Conservation (phyloP, 2,888 invertebrate genomes). For the Limnephilus auricula region DNA sequence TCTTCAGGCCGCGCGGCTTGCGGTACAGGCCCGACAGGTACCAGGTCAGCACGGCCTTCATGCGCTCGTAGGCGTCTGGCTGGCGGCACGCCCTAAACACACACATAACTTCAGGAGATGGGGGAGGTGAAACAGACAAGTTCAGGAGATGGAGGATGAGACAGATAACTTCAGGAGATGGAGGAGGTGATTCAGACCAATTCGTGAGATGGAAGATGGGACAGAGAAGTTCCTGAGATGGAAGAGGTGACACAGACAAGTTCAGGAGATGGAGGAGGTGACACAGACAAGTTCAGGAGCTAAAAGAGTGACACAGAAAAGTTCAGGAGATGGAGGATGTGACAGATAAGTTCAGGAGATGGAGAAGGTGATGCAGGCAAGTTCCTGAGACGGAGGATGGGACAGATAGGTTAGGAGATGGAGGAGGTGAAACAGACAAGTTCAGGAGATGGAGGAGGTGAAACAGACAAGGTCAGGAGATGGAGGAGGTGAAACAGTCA, state of each 20-base stretch:
- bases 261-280: neutral
- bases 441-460: neutral
- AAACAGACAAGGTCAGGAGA: neutral
- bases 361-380: neutral
- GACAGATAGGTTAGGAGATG: neutral
- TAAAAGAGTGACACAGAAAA: neutral
- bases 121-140: neutral
- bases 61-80: slow-evolving; percentile 93
- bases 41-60: slow-evolving; percentile 93
- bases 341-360: neutral
- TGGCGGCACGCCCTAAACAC: slow-evolving; percentile 85
- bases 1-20: slow-evolving; percentile 96
- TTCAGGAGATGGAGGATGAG: neutral
- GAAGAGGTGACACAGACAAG: too few species aligned
- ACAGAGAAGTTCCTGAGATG: too few species aligned
- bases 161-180: neutral
- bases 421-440: neutral
- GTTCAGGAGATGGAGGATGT: neutral
- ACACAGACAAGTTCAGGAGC: neutral
- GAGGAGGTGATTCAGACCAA: neutral
- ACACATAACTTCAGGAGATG: neutral
- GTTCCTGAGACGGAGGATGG: neutral
- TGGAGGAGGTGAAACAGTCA: neutral
- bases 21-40: slow-evolving; percentile 96
- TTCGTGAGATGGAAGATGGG: too few species aligned